Base-by-base conservation (phyloP, 1,140 invertebrate species). In the Aporrectodea caliginosa region DNA sequence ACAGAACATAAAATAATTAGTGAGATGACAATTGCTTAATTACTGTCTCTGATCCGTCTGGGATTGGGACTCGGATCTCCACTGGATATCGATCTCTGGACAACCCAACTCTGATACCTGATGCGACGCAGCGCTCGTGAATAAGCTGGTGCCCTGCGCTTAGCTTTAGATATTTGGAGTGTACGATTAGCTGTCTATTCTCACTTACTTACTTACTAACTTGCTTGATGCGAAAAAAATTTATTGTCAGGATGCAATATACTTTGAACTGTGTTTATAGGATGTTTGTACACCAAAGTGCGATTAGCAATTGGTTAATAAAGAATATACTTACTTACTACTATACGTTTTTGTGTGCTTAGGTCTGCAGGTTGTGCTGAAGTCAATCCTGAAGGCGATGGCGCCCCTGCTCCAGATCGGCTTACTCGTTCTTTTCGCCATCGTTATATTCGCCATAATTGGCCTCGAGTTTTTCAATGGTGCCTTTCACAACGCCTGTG, bases 331-430 rank as follows among this genome's bases (percentile, higher is more conserved):
- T 58, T 58, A 22, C 6, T 6, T 58, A 6, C 22, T 58, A 58
- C 43, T 58, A 58, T 75, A 32, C 6, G 73, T 30, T 22, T 2
- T 16, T 31, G 32, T 79, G 34, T 35, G 27, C 2, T 81, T 85
- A 99, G 98, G 98, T 94, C 93, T 99, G 89, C 98, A 99, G 93
- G 98, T 99, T 89, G 98, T 99, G 89, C 92, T 99, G 90, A 99
- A 99, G 92, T 99, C 98, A 85, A 99, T 99, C 90, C 97, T 99
- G 90, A 98, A 98, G 91, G 98, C 98, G 82, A 99, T 99, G 98
- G 98, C 97, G 85, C 98, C 98, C 84, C 91, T 99, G 90, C 93
- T 99, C 88, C 98, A 99, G 92, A 99, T 99, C 89, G 97, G 96
- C 88, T 91, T 99, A 88, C 92, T 99, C 90, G 98, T 99, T 88